phyloP scores from a whole-genome alignment of 2,888 invertebrate species.

The Phymatocera aterrima region DNA sequence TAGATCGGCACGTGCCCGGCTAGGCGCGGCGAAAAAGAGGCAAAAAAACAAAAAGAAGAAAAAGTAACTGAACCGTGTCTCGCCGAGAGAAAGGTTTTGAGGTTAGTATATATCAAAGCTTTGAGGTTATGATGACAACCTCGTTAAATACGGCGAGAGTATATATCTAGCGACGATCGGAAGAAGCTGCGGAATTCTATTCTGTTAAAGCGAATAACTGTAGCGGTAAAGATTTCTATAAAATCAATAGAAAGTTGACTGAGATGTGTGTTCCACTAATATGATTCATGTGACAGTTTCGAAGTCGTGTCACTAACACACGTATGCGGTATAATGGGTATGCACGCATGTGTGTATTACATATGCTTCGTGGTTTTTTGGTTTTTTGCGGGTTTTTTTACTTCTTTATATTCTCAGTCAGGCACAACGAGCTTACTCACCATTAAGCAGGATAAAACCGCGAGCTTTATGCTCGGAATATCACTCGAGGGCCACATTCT shows the following conservation, averaged over 20 bases:
- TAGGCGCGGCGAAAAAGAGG: background rate
- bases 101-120: slow-evolving; percentile 45
- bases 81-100: slow-evolving; percentile 19
- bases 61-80: background rate
- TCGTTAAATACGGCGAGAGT: background rate
- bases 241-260: background rate
- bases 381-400: slow-evolving; percentile 54
- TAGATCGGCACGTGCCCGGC: background rate
- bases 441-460: slow-evolving; percentile 69
- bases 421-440: slow-evolving; percentile 65
- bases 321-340: background rate
- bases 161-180: background rate
- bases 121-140: slow-evolving; percentile 33
- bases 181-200: background rate
- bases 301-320: background rate
- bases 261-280: background rate
- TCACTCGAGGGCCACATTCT: slow-evolving; percentile 68
- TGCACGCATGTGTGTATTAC: slow-evolving; percentile 10
- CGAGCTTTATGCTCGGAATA: slow-evolving; percentile 66
- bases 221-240: background rate
- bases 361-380: too few relatives aligned
- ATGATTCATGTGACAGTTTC: slow-evolving; percentile 38
- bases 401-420: slow-evolving; percentile 5
- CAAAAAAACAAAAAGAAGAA: too few relatives aligned
- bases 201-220: background rate